Conservation (phyloP, 64 coral and sea anemone genomes). For the Platygyra sinensis region DNA sequence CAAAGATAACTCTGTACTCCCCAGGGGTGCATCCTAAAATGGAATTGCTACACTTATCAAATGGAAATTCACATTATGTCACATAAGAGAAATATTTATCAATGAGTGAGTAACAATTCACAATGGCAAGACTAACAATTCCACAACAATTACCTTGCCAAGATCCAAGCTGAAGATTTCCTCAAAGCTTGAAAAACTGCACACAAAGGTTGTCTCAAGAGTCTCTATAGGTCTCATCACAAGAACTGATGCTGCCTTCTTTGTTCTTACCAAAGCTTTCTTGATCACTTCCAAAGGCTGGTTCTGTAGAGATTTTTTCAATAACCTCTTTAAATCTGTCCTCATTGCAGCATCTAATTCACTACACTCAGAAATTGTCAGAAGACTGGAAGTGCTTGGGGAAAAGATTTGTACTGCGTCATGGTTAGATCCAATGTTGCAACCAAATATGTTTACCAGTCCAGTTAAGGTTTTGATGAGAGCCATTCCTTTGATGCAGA, state of each 20-base stretch:
- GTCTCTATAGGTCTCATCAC: conserved; percentile 8
- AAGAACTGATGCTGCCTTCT: conserved; percentile 15
- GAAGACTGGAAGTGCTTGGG: conserved; percentile 26
- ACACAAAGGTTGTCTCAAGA: conserved; percentile 36
- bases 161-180: conserved; percentile 10
- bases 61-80: neutral
- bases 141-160: neutral
- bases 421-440: conserved; percentile 7
- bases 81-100: neutral
- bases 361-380: conserved; percentile 36
- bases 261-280: conserved; percentile 22
- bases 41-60: neutral
- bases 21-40: neutral
- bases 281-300: neutral
- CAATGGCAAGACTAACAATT: neutral
- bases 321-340: neutral
- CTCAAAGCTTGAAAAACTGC: neutral
- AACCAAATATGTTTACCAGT: neutral
- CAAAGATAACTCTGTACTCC: neutral
- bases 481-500: conserved; percentile 32
- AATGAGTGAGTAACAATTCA: neutral
- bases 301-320: neutral
- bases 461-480: neutral
- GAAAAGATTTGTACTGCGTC: conserved; percentile 43
- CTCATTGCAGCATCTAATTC: neutral